phyloP scores from a whole-genome alignment of 2,888 invertebrate genomes.

The Monoplex corrugatus region DNA sequence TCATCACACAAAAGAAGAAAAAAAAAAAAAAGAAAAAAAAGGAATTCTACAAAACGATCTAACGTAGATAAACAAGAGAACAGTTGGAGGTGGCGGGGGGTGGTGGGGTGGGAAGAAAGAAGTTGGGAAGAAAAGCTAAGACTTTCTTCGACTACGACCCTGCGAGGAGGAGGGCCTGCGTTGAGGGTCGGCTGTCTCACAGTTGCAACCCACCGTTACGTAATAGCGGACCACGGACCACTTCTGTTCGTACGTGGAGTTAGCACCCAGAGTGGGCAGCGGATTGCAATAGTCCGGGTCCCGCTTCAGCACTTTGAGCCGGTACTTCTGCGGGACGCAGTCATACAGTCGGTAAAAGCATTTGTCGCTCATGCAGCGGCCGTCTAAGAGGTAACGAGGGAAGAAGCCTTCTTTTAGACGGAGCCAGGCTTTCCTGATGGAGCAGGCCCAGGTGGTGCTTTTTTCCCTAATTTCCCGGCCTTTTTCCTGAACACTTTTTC shows the following conservation, averaged over 20 bases:
- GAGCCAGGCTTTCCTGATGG: slow-evolving; percentile 64
- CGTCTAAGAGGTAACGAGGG: slow-evolving; percentile 70
- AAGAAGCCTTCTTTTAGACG: slow-evolving; percentile 70
- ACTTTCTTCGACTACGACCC: background rate
- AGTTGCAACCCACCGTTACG: slow-evolving; percentile 74
- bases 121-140: background rate
- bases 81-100: background rate
- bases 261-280: slow-evolving; percentile 67
- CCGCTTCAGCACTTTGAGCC: slow-evolving; percentile 71
- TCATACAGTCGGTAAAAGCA: slow-evolving; percentile 76
- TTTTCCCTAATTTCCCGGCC: slow-evolving; percentile 56
- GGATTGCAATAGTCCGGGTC: slow-evolving; percentile 75
- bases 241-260: slow-evolving; percentile 73
- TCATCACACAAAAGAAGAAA: too few relatives aligned
- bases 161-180: background rate
- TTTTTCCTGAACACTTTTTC: slow-evolving; percentile 57
- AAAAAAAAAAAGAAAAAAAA: background rate
- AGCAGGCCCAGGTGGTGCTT: slow-evolving; percentile 74
- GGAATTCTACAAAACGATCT: background rate
- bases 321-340: slow-evolving; percentile 74
- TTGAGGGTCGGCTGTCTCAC: slow-evolving; percentile 53
- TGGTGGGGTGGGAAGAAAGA: too few relatives aligned
- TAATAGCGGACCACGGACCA: slow-evolving; percentile 69
- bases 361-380: slow-evolving; percentile 68
- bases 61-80: background rate